phyloP scores from a whole-genome alignment of 2,888 invertebrate genomes.

The Gymnosoma rotundatum region DNA sequence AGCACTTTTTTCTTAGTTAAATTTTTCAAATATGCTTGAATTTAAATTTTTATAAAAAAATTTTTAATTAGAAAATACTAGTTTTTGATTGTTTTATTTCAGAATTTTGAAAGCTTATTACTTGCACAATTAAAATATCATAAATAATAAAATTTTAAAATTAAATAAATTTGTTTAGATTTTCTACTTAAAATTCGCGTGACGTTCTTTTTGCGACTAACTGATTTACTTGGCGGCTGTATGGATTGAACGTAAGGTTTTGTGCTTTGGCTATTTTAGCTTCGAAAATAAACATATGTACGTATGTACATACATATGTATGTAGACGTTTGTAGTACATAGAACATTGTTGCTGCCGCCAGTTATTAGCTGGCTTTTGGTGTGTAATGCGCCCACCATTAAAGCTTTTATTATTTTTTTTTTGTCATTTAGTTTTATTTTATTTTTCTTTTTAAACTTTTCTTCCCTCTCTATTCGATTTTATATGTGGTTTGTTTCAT shows the following conservation, averaged over 20 bases:
- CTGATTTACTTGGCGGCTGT: slow-evolving; percentile 77
- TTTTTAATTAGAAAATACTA: slow-evolving; percentile 17
- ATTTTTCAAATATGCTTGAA: slow-evolving; percentile 1
- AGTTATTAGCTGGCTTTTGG: slow-evolving; percentile 51
- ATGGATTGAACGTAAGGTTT: slow-evolving; percentile 74
- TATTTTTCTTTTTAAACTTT: slow-evolving; percentile 27
- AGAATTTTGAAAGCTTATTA: slow-evolving; percentile 3
- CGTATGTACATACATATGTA: not conserved
- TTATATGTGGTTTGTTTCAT: slow-evolving; percentile 43
- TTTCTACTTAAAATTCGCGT: slow-evolving; percentile 75
- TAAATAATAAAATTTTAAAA: slow-evolving; percentile 63
- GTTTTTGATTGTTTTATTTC: slow-evolving; percentile 38
- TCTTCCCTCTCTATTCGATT: slow-evolving; percentile 33
- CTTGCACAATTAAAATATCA: slow-evolving; percentile 33
- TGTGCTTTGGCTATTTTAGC: slow-evolving; percentile 47
- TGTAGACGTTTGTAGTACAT: not conserved
- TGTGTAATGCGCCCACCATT: slow-evolving; percentile 62
- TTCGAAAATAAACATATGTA: slow-evolving; percentile 21
- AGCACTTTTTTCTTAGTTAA: slow-evolving; percentile 35
- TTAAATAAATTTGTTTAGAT: slow-evolving; percentile 58
- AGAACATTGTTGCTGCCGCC: slow-evolving; percentile 17
- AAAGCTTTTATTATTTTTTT: slow-evolving; percentile 50
- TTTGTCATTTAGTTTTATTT: slow-evolving; percentile 18
- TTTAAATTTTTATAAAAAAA: slow-evolving; percentile 17
- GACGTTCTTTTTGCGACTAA: slow-evolving; percentile 80